A percentile compares a stretch with the other conserved stretches of the same genome.
Conservation (phyloP, 1,140 invertebrate genomes). For the Oncopodura yosiiana region DNA sequence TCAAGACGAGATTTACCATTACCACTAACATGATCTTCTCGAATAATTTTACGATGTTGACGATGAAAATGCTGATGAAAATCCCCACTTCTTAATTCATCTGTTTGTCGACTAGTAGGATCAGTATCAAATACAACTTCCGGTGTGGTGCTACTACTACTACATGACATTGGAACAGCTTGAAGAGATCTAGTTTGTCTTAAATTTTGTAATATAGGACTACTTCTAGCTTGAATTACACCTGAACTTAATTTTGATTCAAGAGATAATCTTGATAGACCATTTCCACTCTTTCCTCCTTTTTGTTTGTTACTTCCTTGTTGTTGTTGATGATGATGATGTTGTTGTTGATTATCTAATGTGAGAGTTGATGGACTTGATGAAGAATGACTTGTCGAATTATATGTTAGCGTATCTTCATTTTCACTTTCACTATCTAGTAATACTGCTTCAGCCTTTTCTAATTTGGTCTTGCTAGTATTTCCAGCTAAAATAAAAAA, state of each 20-base stretch:
- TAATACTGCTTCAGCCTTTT: conserved; percentile 30
- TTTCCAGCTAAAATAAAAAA: conserved; percentile 33
- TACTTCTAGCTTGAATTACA: neutral
- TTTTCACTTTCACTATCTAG: conserved; percentile 33
- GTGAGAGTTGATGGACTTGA: conserved; percentile 31
- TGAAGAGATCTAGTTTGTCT: conserved; percentile 9
- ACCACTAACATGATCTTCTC: neutral
- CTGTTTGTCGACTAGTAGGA: neutral
- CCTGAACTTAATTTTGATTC: neutral
- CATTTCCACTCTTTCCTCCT: neutral
- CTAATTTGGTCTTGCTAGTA: conserved; percentile 33
- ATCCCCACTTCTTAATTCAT: neutral
- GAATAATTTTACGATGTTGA: conserved; percentile 18
- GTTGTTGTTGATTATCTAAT: conserved; percentile 2
- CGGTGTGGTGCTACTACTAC: too few species aligned
- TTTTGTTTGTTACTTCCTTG: neutral
- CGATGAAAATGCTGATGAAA: conserved; percentile 12
- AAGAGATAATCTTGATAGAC: neutral
- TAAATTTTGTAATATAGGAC: neutral
- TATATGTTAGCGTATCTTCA: conserved; percentile 26
- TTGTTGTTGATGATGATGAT: neutral
- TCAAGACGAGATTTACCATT: conserved; percentile 19
- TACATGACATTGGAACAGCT: neutral
- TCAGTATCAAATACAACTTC: neutral
- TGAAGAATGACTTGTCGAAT: conserved; percentile 29